Evolutionary conservation across 1,140 invertebrate genomes (phyloP), one percentile per base, ranked within the genome.

Genomic region (Spodoptera litura): DNA sequence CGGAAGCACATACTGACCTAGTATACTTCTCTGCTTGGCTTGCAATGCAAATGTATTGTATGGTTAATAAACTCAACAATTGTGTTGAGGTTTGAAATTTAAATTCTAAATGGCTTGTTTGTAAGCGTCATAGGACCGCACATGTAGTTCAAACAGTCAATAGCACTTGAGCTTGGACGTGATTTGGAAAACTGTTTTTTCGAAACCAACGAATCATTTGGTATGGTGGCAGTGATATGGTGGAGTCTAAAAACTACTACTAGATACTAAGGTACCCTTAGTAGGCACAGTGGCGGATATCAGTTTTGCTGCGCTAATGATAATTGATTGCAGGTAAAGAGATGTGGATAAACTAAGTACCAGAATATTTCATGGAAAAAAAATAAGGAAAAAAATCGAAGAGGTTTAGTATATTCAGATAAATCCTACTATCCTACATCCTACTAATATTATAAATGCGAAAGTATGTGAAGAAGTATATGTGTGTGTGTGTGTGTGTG

Each of bases 1-100:
- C 88, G 88, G 87, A 88, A 89, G 78, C 82, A 72, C 83, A 81
- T 83, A 85, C 80, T 91, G 88, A 91, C 89, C 87, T 84, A 89
- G 81, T 85, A 83, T 78, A 80, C 83, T 84, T 83, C 80, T 87
- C 73, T 64, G 4, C 55, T 64, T 49, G 59, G 59, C 59, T 85
- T 80, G 79, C 76, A 80, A 83, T 85, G 81, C 78, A 83, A 85
- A 89, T 86, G 82, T 79, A 64, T 64, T 59, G 62, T 25, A 44
- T 66, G n/a, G 53, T 72, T 72, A 72, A 53, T 52, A 70, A 13
- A 52, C 73, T n/a, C 12, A 13, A 64, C 59, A 64, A 75, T 64
- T 75, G 51, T 64, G 64, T 64, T 11, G 73, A 75, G 49, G 51
- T 64, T 75, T 53, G 51, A 75, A 49, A 75, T 64, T 64, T 38